Evolutionary conservation across 2,888 invertebrate species (phyloP).

Genomic region (Operophtera brumata): DNA sequence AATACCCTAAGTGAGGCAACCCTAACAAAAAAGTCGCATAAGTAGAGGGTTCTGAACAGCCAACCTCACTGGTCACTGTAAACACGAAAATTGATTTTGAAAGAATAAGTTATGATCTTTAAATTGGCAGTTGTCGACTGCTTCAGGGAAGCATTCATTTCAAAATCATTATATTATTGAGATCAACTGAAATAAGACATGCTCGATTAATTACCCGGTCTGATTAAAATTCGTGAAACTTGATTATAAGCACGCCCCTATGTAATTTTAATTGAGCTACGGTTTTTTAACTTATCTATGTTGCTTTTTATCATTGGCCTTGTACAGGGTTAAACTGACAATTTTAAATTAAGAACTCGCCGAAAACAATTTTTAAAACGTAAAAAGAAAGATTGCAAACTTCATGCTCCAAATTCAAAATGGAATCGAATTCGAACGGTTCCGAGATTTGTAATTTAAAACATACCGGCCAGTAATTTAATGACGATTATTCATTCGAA

Average conservation of each 20-base stretch:
- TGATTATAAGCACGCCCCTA: constrained; percentile 7
- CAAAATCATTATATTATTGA: constrained; percentile 34
- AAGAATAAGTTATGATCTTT: constrained; percentile 55
- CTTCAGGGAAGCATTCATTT: constrained; percentile 66
- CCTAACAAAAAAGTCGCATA: constrained; percentile 48
- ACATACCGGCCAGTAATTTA: constrained; percentile 42
- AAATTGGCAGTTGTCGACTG: constrained; percentile 44
- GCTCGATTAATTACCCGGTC: not conserved
- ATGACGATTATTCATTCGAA: constrained; percentile 46
- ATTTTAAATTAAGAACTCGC: no score
- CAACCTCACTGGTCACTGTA: constrained; percentile 66
- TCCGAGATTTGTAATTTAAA: constrained; percentile 36
- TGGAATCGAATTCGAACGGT: constrained; percentile 8
- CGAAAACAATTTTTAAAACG: no score
- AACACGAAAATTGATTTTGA: constrained; percentile 78
- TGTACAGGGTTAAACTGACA: no score
- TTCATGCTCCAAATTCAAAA: constrained; percentile 30
- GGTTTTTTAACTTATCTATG: no score
- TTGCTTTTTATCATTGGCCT: no score
- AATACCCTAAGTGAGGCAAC: constrained; percentile 32
- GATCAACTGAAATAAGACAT: constrained; percentile 3
- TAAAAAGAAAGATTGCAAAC: not conserved
- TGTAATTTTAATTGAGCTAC: not conserved
- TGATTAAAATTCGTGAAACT: not conserved
- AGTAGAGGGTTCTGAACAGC: constrained; percentile 62